Conservation (phyloP, 1,140 invertebrate genomes). For the Heliconius hermathena region DNA sequence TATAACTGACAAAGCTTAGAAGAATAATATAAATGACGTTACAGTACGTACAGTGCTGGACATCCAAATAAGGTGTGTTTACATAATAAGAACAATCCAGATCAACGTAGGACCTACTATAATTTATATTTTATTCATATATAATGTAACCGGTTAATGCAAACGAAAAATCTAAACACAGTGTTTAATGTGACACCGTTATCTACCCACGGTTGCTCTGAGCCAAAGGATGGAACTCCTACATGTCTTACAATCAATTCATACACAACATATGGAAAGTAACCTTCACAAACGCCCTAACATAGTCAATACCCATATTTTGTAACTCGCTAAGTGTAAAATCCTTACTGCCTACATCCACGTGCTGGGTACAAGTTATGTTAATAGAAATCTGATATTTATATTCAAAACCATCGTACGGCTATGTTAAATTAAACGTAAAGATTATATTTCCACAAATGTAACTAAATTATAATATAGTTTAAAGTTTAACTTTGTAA, state of each 20-base stretch:
- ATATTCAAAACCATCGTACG: too few relatives aligned
- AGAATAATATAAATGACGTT: not conserved
- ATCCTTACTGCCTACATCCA: conserved; percentile 1
- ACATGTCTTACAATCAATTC: conserved; percentile 33
- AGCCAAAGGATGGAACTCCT: conserved; percentile 35
- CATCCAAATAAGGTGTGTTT: conserved; percentile 25
- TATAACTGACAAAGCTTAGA: not conserved
- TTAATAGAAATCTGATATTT: not conserved
- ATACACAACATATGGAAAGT: conserved; percentile 28
- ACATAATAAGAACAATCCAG: conserved; percentile 26
- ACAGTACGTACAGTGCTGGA: not conserved
- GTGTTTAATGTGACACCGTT: conserved; percentile 37
- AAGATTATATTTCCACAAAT: not conserved
- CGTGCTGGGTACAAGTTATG: not conserved
- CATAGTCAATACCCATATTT: conserved; percentile 17
- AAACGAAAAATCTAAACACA: conserved; percentile 32
- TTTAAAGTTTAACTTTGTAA: not conserved
- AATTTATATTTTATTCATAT: conserved; percentile 28
- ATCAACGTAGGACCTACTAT: conserved; percentile 21
- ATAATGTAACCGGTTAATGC: conserved; percentile 26
- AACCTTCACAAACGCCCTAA: conserved; percentile 36
- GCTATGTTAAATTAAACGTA: too few relatives aligned
- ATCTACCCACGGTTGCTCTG: conserved; percentile 32
- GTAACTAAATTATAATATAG: conserved; percentile 4
- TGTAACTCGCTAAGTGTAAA: conserved; percentile 16